phyloP scores from a whole-genome alignment of 2,113 vertebrate species.

The Neodon shergylaensis region DNA sequence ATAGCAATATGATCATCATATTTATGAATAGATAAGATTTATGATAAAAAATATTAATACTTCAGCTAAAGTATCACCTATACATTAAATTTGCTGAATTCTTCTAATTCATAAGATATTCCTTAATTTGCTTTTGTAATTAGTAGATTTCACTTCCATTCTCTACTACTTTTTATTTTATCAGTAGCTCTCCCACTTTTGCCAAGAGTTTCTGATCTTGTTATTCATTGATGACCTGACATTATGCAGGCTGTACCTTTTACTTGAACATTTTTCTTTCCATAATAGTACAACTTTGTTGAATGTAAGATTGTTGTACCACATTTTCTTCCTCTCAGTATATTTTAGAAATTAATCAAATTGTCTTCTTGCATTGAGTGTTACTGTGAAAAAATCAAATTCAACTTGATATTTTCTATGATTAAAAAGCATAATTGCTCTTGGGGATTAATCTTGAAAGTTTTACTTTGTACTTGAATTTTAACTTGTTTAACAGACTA shows the following conservation, averaged over 20 bases:
- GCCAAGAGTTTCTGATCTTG: not conserved
- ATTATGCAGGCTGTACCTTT: not conserved
- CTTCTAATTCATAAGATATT: not conserved
- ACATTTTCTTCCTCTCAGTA: not conserved
- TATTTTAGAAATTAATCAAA: slow-evolving; percentile 35
- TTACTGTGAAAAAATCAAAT: slow-evolving; percentile 43
- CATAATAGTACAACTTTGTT: slow-evolving; percentile 11
- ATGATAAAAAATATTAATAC: not conserved
- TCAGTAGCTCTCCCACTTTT: not conserved
- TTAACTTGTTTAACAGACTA: not conserved
- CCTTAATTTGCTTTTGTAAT: not conserved
- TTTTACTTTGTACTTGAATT: slow-evolving; percentile 22
- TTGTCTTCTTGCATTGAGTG: slow-evolving; percentile 6
- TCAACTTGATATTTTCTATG: not conserved
- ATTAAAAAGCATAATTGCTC: not conserved
- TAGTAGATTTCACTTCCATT: not conserved
- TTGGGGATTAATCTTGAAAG: not conserved
- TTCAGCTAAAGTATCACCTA: not conserved
- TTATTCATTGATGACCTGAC: not conserved
- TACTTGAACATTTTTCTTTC: slow-evolving; percentile 14
- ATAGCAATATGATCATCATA: not conserved
- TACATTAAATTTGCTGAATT: not conserved
- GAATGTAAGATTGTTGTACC: slow-evolving; percentile 28
- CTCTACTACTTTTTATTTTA: not conserved
- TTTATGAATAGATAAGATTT: not conserved